Evolutionary conservation across 2,888 invertebrate species (phyloP).

Genomic region (Eurois occulta): DNA sequence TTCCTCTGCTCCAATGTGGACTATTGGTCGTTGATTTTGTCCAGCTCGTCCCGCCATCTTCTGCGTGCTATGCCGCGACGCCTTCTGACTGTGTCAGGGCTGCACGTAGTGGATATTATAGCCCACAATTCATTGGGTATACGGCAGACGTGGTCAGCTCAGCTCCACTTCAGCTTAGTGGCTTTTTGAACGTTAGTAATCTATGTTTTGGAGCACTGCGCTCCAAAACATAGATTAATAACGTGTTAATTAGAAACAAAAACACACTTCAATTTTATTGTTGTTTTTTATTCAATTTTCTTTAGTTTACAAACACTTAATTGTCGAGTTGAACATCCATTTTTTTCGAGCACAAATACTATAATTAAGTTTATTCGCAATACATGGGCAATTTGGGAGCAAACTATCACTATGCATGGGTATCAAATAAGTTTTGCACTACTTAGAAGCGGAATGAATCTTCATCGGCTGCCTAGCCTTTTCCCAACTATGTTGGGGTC

Average conservation of each 20-base stretch:
- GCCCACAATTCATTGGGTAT: neutral
- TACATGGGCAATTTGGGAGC: neutral
- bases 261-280: neutral
- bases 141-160: neutral
- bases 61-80: neutral
- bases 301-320: constrained; percentile 35
- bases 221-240: too few species aligned
- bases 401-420: neutral
- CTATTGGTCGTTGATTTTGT: neutral
- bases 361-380: constrained; percentile 6
- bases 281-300: constrained; percentile 43
- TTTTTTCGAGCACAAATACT: constrained; percentile 33
- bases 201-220: neutral
- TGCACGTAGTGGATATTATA: neutral
- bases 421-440: constrained; percentile 2
- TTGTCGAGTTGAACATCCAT: constrained; percentile 35
- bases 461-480: neutral
- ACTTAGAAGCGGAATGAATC: neutral
- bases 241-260: constrained; percentile 11
- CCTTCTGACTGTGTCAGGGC: neutral
- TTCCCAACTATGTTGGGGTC: neutral
- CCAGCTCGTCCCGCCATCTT: neutral
- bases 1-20: neutral
- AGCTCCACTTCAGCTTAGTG: neutral
- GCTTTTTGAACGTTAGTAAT: neutral